phyloP scores from a whole-genome alignment of 2,888 invertebrate species.

The Phortica magna region DNA sequence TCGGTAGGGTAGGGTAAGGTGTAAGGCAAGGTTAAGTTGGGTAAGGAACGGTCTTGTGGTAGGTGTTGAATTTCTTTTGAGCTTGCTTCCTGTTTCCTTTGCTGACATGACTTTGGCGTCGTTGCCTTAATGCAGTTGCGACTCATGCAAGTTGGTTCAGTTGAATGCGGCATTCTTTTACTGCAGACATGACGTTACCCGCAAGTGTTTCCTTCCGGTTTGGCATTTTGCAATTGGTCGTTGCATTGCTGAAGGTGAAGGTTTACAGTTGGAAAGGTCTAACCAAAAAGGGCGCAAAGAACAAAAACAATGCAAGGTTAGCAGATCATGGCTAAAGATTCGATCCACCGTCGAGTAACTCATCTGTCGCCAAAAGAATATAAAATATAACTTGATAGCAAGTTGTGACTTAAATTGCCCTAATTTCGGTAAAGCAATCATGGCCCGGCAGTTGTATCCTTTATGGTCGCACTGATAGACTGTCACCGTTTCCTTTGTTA shows the following conservation, averaged over 20 bases:
- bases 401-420: too few relatives aligned
- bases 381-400: too few relatives aligned
- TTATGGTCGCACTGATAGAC: too few relatives aligned
- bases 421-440: too few relatives aligned
- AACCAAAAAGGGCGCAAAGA: too few relatives aligned
- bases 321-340: too few relatives aligned
- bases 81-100: conserved; percentile 34
- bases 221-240: background rate
- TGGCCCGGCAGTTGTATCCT: too few relatives aligned
- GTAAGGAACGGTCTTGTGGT: conserved; percentile 21
- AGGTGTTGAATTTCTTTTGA: conserved; percentile 34
- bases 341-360: too few relatives aligned
- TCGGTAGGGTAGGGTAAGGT: background rate
- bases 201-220: conserved; percentile 69
- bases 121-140: background rate
- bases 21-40: background rate
- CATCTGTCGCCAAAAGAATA: too few relatives aligned
- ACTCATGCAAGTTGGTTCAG: background rate
- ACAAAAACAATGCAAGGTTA: too few relatives aligned
- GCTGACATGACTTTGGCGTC: conserved; percentile 27
- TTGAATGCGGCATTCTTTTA: conserved; percentile 14
- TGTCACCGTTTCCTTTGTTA: conserved; percentile 45
- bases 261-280: too few relatives aligned
- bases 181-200: conserved; percentile 52
- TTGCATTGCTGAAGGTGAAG: conserved; percentile 55